Evolutionary conservation across 2,797 vertebrate genomes (phyloP).

Genomic region (Falco cherrug): DNA sequence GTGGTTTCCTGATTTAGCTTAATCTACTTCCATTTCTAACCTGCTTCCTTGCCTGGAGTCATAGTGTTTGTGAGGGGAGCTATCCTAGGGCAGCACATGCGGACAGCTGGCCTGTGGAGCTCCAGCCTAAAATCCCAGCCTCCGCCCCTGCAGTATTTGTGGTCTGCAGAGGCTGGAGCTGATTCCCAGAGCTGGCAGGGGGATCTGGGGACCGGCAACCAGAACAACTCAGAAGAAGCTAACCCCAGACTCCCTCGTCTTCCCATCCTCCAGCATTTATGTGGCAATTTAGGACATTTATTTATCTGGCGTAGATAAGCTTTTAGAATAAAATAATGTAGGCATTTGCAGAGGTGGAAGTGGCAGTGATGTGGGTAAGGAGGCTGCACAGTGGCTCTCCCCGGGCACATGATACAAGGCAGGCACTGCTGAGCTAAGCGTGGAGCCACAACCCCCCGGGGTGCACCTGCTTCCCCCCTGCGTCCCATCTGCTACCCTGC

Average conservation of each 20-base stretch:
- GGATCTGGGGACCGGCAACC: neutral
- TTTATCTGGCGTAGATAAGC: neutral
- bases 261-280: neutral
- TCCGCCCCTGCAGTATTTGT: neutral
- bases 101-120: neutral
- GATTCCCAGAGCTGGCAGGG: neutral
- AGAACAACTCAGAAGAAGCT: fast-evolving
- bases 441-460: fast-evolving
- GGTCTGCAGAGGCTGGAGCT: neutral
- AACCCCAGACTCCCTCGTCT: neutral
- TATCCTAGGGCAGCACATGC: fast-evolving
- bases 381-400: neutral
- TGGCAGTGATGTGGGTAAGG: neutral
- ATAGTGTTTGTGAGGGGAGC: neutral
- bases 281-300: neutral
- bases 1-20: neutral
- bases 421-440: neutral
- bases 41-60: neutral
- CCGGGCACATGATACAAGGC: fast-evolving
- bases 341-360: neutral
- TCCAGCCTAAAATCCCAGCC: neutral
- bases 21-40: neutral
- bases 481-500: neutral
- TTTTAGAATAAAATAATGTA: neutral
- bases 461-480: neutral